A percentile compares a stretch with the other conserved stretches of the same genome.
These are phyloP conservation scores for Brachionus asplanchnoidis DNA, from an alignment of 1,140 invertebrate genomes.

Conservation along the genomic window DNA sequence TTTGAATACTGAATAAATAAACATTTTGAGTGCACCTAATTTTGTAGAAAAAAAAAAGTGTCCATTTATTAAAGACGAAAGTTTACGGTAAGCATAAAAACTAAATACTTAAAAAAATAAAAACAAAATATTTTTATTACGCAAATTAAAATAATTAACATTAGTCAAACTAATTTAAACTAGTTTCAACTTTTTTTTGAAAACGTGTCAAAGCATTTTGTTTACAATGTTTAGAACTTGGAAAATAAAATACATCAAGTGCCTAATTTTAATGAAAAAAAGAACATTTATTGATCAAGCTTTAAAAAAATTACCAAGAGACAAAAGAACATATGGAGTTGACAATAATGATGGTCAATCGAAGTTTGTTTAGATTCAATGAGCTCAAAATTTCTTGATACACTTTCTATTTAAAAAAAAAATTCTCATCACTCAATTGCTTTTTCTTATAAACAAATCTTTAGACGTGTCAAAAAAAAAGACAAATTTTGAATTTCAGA, in stretches of 20 bases:
- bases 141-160: background rate
- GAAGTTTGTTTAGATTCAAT: background rate
- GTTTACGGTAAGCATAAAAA: background rate
- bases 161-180: background rate
- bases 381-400: background rate
- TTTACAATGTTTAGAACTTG: background rate
- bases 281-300: too few species aligned
- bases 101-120: background rate
- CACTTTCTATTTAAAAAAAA: background rate
- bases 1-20: background rate
- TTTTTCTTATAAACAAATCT: background rate
- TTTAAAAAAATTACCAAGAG: too few species aligned
- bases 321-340: too few species aligned
- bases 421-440: background rate
- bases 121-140: background rate
- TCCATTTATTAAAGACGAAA: background rate
- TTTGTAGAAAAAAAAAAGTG: background rate
- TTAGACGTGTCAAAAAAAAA: background rate
- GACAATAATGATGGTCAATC: background rate
- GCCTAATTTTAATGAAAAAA: too few species aligned
- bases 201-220: background rate
- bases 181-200: background rate
- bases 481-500: background rate
- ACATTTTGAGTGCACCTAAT: background rate
- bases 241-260: background rate